These are phyloP conservation scores for Gymnorhina tibicen DNA, from an alignment of 2,113 vertebrate genomes.

Conservation along the genomic window DNA sequence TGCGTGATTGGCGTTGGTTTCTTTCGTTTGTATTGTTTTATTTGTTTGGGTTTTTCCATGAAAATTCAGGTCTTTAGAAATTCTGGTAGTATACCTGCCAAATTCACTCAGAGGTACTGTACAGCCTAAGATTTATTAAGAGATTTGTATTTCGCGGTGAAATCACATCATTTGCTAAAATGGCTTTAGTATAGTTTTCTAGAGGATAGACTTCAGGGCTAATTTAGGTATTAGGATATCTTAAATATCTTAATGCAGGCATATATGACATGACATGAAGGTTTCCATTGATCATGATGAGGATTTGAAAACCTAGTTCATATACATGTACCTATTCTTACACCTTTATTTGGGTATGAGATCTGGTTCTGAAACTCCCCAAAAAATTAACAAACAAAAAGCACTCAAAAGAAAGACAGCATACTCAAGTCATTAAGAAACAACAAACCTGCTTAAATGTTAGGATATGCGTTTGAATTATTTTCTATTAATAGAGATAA, in stretches of 20 bases:
- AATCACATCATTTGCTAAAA: not conserved
- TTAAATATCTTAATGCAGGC: not conserved
- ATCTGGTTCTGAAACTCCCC: not conserved
- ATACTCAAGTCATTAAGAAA: not conserved
- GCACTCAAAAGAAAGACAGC: rapidly evolving
- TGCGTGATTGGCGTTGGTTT: rapidly evolving
- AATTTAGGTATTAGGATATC: not conserved
- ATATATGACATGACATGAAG: not conserved
- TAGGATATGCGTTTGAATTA: not conserved
- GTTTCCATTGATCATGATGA: not conserved
- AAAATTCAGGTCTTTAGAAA: not conserved
- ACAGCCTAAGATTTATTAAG: not conserved
- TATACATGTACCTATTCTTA: not conserved
- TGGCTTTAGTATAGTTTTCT: not conserved
- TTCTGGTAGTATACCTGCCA: not conserved
- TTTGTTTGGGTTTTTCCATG: not conserved
- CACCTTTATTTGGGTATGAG: not conserved
- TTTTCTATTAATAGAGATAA: not conserved
- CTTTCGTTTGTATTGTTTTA: not conserved
- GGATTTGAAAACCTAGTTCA: not conserved
- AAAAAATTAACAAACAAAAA: not conserved
- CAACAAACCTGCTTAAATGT: rapidly evolving
- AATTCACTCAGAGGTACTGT: not conserved
- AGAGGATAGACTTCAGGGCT: not conserved
- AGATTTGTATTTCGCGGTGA: not conserved